Evolutionary conservation across 2,888 invertebrate species (phyloP).

Genomic region (Melanostoma mellinum): DNA sequence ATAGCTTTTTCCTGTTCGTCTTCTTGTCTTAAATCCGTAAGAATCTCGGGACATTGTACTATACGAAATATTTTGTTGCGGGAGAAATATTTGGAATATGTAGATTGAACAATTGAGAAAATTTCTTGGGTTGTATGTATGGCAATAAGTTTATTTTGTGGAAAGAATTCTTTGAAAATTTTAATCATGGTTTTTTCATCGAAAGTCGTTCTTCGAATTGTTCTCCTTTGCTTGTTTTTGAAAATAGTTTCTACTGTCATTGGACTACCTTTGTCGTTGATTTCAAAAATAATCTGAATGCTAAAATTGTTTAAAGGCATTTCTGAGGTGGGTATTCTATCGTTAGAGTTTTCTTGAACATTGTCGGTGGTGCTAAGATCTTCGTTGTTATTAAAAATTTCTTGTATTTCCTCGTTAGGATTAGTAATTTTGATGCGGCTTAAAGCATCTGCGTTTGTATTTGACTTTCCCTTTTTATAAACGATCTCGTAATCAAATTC

Average conservation of each 20-base stretch:
- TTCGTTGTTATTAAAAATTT: slow-evolving; percentile 1
- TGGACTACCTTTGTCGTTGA: slow-evolving; percentile 5
- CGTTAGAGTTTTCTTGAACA: slow-evolving; percentile 52
- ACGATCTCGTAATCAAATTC: slow-evolving; percentile 75
- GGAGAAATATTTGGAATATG: slow-evolving; percentile 31
- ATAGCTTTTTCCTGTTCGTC: slow-evolving; percentile 67
- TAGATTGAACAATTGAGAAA: slow-evolving; percentile 30
- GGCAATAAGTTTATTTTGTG: slow-evolving; percentile 42
- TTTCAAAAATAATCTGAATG: slow-evolving; percentile 17
- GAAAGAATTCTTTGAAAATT: slow-evolving; percentile 39
- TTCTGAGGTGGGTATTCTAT: slow-evolving; percentile 27
- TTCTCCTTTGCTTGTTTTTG: slow-evolving; percentile 31
- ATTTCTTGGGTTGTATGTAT: slow-evolving; percentile 40
- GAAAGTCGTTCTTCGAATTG: slow-evolving; percentile 4
- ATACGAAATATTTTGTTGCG: slow-evolving; percentile 30
- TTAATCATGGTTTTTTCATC: slow-evolving; percentile 26
- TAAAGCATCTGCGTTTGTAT: slow-evolving; percentile 70
- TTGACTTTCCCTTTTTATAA: slow-evolving; percentile 72
- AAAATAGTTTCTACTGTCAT: slow-evolving; percentile 29
- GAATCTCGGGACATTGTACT: slow-evolving; percentile 21
- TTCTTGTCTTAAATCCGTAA: slow-evolving; percentile 25
- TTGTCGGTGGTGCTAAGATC: slow-evolving; percentile 25
- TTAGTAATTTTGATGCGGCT: slow-evolving; percentile 57
- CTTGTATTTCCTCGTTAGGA: neutral
- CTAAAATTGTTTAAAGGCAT: slow-evolving; percentile 71